phyloP scores from a whole-genome alignment of 1,140 invertebrate genomes.

The Drosophila repleta region DNA sequence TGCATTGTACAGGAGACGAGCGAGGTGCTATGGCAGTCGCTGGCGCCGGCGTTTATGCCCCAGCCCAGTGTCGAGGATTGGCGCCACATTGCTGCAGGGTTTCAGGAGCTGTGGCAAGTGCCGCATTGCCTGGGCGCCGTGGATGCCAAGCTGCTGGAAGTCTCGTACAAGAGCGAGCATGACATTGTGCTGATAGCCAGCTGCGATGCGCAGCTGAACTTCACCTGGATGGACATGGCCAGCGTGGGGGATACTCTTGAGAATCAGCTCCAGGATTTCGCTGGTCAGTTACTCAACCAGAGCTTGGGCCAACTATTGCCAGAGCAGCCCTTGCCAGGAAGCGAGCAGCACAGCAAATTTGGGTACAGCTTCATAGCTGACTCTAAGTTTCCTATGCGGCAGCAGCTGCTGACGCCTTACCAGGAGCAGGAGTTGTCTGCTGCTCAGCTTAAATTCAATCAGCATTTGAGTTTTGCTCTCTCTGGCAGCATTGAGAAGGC shows the following conservation, averaged over 20 bases:
- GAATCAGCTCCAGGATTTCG: slow-evolving; percentile 14
- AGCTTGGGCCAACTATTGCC: neutral
- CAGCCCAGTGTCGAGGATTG: slow-evolving; percentile 5
- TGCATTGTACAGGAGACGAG: slow-evolving; percentile 18
- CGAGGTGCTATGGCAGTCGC: slow-evolving; percentile 12
- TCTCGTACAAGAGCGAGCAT: slow-evolving; percentile 12
- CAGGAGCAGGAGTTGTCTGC: neutral
- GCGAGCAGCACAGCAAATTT: too few relatives aligned
- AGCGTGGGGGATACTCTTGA: neutral
- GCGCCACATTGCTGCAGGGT: neutral
- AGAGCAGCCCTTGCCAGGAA: neutral
- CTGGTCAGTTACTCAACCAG: neutral
- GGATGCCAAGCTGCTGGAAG: slow-evolving; percentile 7
- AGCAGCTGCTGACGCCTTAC: slow-evolving; percentile 8
- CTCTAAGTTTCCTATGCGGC: slow-evolving; percentile 3
- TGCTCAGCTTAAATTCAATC: slow-evolving; percentile 13
- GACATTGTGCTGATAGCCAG: slow-evolving; percentile 14
- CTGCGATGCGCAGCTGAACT: slow-evolving; percentile 19
- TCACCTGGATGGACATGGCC: slow-evolving; percentile 19
- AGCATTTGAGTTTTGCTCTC: neutral
- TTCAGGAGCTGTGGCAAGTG: slow-evolving; percentile 2
- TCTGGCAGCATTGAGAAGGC: slow-evolving; percentile 18
- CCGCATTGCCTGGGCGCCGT: slow-evolving; percentile 26
- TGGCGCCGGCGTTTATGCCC: slow-evolving; percentile 8
- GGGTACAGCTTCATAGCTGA: slow-evolving; percentile 14